Conservation (phyloP, 2,797 vertebrate species). For the Phrynocephalus guinanensis region DNA sequence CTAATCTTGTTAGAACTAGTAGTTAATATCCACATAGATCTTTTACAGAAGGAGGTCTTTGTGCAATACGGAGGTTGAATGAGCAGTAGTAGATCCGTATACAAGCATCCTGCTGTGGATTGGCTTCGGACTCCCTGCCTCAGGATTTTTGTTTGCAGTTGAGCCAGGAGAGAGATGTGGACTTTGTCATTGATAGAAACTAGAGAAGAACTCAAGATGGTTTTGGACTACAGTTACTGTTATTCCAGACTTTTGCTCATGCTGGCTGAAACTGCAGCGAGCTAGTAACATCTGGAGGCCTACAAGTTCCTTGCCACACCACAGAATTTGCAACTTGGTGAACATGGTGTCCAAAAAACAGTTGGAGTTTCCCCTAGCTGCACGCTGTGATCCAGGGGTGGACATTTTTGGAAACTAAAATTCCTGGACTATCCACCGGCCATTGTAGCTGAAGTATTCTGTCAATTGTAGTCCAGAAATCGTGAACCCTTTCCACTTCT, state of each 20-base stretch:
- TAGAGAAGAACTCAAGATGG: neutral
- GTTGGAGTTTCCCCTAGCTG: neutral
- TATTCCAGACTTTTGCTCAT: neutral
- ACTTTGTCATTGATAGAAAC: neutral
- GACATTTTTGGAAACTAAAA: no score
- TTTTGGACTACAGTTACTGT: neutral
- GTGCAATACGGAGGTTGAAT: neutral
- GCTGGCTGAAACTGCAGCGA: neutral
- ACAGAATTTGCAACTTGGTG: no score
- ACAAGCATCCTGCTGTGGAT: neutral
- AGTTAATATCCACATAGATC: neutral
- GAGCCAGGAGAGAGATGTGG: neutral
- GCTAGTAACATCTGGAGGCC: no score
- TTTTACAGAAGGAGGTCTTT: neutral
- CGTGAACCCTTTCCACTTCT: no score
- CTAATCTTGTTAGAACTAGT: neutral
- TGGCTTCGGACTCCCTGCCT: slow-evolving; percentile 2
- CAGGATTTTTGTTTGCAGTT: neutral
- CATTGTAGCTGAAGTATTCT: no score
- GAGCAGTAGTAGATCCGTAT: slow-evolving; percentile 14
- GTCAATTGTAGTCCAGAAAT: no score
- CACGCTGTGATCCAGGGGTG: no score
- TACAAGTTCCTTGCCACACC: no score
- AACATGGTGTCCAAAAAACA: neutral
- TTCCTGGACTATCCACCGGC: no score